Conservation (phyloP, 2,797 vertebrate genomes). For the Prionace glauca region DNA sequence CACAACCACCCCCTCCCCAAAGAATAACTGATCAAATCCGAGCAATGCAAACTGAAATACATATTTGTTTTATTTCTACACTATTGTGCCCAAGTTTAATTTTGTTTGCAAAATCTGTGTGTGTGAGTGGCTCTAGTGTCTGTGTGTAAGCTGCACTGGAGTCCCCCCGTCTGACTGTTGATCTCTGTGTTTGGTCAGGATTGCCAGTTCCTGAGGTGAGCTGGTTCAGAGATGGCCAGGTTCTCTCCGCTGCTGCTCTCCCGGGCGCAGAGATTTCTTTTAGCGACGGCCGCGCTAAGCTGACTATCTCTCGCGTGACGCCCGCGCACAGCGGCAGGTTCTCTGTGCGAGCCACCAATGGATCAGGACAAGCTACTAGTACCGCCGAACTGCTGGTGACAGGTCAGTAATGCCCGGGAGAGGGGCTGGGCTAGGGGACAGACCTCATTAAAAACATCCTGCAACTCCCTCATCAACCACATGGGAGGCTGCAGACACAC, state of each 20-base stretch:
- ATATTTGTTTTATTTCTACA: neutral
- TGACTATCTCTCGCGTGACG: conserved; percentile 81
- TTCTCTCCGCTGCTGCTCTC: conserved; percentile 79
- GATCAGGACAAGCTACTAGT: conserved; percentile 94
- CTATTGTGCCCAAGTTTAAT: neutral
- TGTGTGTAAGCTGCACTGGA: too few relatives aligned
- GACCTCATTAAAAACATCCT: neutral
- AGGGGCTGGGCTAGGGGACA: neutral
- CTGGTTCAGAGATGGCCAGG: conserved; percentile 99
- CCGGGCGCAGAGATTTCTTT: conserved; percentile 92
- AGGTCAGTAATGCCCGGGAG: conserved; percentile 45
- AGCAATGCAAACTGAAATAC: neutral
- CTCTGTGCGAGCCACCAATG: conserved; percentile 93
- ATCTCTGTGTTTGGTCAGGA: conserved; percentile 56
- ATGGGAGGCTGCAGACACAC: neutral
- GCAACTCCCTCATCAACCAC: neutral
- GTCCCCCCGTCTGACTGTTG: neutral
- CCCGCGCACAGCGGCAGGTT: conserved; percentile 85
- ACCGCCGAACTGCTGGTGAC: conserved; percentile 93
- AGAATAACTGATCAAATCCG: neutral
- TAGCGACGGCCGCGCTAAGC: conserved; percentile 92
- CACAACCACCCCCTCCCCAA: too few relatives aligned
- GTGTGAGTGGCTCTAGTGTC: too few relatives aligned
- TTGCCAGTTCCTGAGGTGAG: conserved; percentile 96
- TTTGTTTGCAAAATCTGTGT: neutral